These are phyloP conservation scores for Platypus cylindrus DNA, from an alignment of 2,888 invertebrate genomes.

Conservation along the genomic window DNA sequence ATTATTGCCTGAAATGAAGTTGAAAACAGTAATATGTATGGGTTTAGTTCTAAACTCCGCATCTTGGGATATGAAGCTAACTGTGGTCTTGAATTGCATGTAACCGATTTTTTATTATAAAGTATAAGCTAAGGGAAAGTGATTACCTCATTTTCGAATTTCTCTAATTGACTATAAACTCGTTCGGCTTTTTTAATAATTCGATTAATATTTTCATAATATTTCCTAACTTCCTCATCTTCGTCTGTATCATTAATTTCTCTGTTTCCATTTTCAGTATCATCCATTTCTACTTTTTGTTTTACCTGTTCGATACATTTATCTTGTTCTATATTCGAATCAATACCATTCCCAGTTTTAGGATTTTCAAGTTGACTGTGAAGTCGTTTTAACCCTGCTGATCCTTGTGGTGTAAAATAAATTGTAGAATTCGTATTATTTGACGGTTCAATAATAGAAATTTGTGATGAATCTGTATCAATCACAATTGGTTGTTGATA, in stretches of 20 bases:
- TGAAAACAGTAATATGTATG: too few relatives aligned
- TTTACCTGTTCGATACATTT: background rate
- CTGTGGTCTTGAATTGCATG: too few relatives aligned
- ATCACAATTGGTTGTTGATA: too few relatives aligned
- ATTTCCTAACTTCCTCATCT: constrained; percentile 1
- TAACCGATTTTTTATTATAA: too few relatives aligned
- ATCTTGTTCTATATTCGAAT: background rate
- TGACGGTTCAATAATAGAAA: too few relatives aligned
- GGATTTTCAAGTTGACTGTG: background rate
- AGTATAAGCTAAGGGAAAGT: too few relatives aligned
- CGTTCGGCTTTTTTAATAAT: constrained; percentile 23
- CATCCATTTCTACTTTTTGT: background rate
- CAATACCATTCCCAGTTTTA: background rate
- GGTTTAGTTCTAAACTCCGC: too few relatives aligned
- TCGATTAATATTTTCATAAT: constrained; percentile 20
- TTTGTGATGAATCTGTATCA: too few relatives aligned
- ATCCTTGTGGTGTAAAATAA: too few relatives aligned
- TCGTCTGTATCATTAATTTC: background rate
- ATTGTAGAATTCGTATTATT: too few relatives aligned
- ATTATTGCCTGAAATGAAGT: too few relatives aligned
- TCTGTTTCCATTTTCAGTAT: background rate
- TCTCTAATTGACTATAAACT: constrained; percentile 22
- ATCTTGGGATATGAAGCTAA: too few relatives aligned
- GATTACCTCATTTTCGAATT: constrained; percentile 14
- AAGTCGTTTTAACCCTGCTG: background rate